phyloP scores from a whole-genome alignment of 2,888 invertebrate species.

The Oscheius sp. region DNA sequence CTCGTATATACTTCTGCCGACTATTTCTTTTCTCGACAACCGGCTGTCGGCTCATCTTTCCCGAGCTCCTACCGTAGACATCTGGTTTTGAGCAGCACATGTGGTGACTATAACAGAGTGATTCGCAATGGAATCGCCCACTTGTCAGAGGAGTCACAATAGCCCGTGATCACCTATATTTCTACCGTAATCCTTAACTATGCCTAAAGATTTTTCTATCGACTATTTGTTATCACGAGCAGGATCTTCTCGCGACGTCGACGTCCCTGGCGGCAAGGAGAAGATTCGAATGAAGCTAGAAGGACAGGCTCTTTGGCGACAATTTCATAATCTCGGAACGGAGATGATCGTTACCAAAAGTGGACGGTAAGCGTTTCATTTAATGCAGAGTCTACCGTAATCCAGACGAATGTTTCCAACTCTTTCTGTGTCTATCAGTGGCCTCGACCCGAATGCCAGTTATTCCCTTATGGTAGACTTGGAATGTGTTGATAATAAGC shows the following conservation, averaged over 20 bases:
- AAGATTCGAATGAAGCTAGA: conserved; percentile 27
- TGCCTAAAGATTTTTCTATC: conserved; percentile 35
- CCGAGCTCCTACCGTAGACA: conserved; percentile 34
- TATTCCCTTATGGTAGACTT: conserved; percentile 71
- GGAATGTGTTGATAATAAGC: conserved; percentile 85
- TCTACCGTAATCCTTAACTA: conserved; percentile 20
- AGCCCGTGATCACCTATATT: conserved; percentile 8
- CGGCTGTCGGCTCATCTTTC: conserved; percentile 35
- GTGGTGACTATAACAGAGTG: conserved; percentile 37
- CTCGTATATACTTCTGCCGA: not conserved
- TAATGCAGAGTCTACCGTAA: not conserved
- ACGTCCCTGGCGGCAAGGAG: not conserved
- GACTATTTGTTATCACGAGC: conserved; percentile 22
- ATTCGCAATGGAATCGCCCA: conserved; percentile 35
- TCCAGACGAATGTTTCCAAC: conserved; percentile 96
- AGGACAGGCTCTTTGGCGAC: conserved; percentile 87
- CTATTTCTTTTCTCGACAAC: conserved; percentile 11
- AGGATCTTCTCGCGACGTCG: not conserved
- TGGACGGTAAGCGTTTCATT: conserved; percentile 83
- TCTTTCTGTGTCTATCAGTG: conserved; percentile 89
- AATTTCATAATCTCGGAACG: conserved; percentile 86
- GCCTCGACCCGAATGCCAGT: conserved; percentile 76
- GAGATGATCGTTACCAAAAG: conserved; percentile 99
- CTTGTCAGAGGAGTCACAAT: conserved; percentile 34
- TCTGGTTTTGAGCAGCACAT: conserved; percentile 37